Evolutionary conservation across 1,140 invertebrate genomes (phyloP), one percentile per base, ranked within the genome.

Genomic region (Atta cephalotes): DNA sequence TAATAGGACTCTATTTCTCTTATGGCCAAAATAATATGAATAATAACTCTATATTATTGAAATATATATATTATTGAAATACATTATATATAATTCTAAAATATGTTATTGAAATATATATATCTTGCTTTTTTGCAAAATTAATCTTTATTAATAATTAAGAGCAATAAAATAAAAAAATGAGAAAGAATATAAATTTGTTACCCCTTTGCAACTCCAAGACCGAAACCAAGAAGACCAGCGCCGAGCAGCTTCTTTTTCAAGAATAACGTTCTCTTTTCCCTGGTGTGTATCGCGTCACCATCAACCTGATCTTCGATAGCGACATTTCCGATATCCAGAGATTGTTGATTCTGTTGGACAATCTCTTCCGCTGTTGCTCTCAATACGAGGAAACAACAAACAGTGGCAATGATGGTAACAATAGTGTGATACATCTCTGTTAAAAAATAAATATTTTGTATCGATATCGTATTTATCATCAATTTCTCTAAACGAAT

Each of bases 241-340:
- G 94, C 94, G 0, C 94, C 94, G 10, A 94, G 85, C 2, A 95
- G 68, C 71, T 95, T 93, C 56, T 95, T 95, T 79, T 94, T 95
- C 31, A 95, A 81, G 16, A 94, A 92, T 1, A 95, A 28, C 14
- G 94, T 95, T 45, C 94, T 86, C 28, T 95, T 95, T 78, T 89
- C 91, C 90, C 51, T 78, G 86, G 63, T 88, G 89, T 60, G 71
- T 12, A n/a, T 31, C 5, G 76, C 51, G 5, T 39, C 58, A 0
- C 45, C 84, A 39, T 81, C 84, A 10, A 86, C 80, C 16, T 90
- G 85, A n/a, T 72, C 7, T 35, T 81, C 62, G 3, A 63, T 25
- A 21, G 28, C 56, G 16, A 35, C 16, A 28, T 28, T 85, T 89
- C 88, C 28, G 14, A 86, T 5, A 25, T 31, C 56, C 56, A 86